Evolutionary conservation across 1,140 invertebrate genomes (phyloP), one percentile per base, ranked within the genome.

Genomic region (Drosophila mauritiana): DNA sequence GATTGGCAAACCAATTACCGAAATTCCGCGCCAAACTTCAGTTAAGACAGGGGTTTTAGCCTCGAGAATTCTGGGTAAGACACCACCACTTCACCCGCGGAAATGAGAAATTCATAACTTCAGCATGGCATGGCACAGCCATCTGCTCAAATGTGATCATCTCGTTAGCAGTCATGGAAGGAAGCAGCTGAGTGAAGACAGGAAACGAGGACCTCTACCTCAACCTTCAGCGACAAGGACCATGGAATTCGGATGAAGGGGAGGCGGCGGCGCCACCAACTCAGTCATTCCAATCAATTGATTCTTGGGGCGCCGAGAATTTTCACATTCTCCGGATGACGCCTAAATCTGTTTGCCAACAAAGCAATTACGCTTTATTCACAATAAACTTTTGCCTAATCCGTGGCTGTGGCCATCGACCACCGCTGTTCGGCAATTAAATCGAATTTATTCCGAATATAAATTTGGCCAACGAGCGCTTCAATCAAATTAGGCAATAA

Each of bases 381-480:
- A 37, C 67, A 36, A 70, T 36, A 56, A 43, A 45, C 20, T 36
- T 15, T 37, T 45, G 22, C 55, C 48, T 58, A 46, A 69, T 52
- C 25, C 27, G 20, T 56, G 13, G 31, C 45, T 31, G 2, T 39
- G 2, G 39, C 36, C 40, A 39, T 20, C 1, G 0, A 36, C 37
- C 27, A 62, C 69, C 67, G 77, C 67, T 85, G 72, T 45, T 56
- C 25, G 49, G 39, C 76, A 70, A 84, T 84, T 85, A 68, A 78
- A 62, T 39, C 17, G 46, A 65, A 84, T 84, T 85, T 84, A 77
- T 85, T 85, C n/a, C n/a, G 56, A 56, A 57, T 42, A 73, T 80
- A 51, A 76, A 70, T 65, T 70, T 51, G 56, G 81, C 58, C 67
- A 80, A 80, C 80, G 57, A 22, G 53, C 61, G 64, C 27, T 65